Percentiles rank a stretch among this genome's conserved stretches.
Evolutionary conservation across 2,797 vertebrate species (phyloP).

Genomic region (Nannoperca obscura): DNA sequence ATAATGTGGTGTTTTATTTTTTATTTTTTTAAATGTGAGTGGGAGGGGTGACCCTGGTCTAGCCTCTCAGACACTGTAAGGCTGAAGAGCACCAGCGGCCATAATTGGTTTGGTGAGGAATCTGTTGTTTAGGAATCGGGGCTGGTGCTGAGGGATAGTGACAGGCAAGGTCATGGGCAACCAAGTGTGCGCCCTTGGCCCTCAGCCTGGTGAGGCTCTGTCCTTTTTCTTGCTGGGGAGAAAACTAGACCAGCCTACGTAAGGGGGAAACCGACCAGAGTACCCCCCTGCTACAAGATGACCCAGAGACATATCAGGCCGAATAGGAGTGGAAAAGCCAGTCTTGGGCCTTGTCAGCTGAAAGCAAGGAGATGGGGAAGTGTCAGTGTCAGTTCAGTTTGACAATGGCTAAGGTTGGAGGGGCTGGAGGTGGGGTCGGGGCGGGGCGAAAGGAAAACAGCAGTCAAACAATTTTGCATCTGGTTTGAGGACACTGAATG

Average conservation of each 20-base stretch:
- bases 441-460: slow-evolving; percentile 62
- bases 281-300: slow-evolving; percentile 68
- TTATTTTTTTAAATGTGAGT: slow-evolving; percentile 61
- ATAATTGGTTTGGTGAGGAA: slow-evolving; percentile 77
- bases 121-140: slow-evolving; percentile 73
- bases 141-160: slow-evolving; percentile 81
- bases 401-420: slow-evolving; percentile 76
- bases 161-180: slow-evolving; percentile 84
- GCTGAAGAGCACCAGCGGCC: slow-evolving; percentile 63
- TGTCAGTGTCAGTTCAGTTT: slow-evolving; percentile 78
- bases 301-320: slow-evolving; percentile 84
- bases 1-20: slow-evolving; percentile 91
- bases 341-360: slow-evolving; percentile 81
- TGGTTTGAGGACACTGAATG: slow-evolving; percentile 75
- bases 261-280: slow-evolving; percentile 57
- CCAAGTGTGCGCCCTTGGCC: slow-evolving; percentile 82
- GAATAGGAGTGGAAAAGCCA: slow-evolving; percentile 80
- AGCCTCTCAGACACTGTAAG: slow-evolving; percentile 70
- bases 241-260: slow-evolving; percentile 66
- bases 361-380: slow-evolving; percentile 77
- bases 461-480: slow-evolving; percentile 71
- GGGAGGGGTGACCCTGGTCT: slow-evolving; percentile 64
- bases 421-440: slow-evolving; percentile 60
- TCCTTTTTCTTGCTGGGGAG: slow-evolving; percentile 60
- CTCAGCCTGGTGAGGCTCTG: slow-evolving; percentile 68